These are phyloP conservation scores for Apoderus coryli DNA, from an alignment of 2,888 invertebrate species.

Conservation along the genomic window DNA sequence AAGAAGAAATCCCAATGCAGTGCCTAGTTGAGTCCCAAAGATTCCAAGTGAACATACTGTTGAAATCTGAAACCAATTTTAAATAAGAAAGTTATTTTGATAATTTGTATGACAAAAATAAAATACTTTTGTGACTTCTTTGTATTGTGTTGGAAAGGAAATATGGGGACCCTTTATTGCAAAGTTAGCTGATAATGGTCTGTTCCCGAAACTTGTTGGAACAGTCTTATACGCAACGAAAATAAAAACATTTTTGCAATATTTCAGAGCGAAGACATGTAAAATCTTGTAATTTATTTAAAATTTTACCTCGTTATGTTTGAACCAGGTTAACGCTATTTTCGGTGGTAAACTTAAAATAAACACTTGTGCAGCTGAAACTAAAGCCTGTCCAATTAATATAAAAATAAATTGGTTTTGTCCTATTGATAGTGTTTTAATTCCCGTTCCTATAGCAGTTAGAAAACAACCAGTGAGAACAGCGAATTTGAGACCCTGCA, in stretches of 20 bases:
- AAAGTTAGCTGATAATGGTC: too few species aligned
- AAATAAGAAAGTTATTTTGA: too few species aligned
- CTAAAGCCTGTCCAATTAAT: constrained; percentile 76
- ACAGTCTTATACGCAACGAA: too few species aligned
- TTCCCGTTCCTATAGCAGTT: constrained; percentile 76
- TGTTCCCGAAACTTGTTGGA: too few species aligned
- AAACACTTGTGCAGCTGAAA: constrained; percentile 79
- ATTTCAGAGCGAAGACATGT: too few species aligned
- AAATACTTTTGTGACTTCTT: too few species aligned
- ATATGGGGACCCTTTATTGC: too few species aligned
- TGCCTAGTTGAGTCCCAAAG: constrained; percentile 22
- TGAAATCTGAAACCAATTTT: constrained; percentile 20
- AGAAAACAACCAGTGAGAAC: constrained; percentile 68
- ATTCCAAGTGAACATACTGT: constrained; percentile 23
- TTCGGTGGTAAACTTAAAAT: constrained; percentile 81
- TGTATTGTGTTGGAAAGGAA: too few species aligned
- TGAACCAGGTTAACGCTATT: constrained; percentile 94
- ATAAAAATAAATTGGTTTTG: constrained; percentile 74
- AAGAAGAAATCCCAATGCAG: constrained; percentile 20
- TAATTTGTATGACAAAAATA: too few species aligned
- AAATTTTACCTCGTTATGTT: constrained; percentile 74
- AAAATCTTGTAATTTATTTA: too few species aligned
- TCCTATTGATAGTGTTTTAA: constrained; percentile 72
- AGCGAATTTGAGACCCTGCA: constrained; percentile 72
- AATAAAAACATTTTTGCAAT: too few species aligned